phyloP scores from a whole-genome alignment of 2,888 invertebrate genomes.

The Drosophila heteroneura region DNA sequence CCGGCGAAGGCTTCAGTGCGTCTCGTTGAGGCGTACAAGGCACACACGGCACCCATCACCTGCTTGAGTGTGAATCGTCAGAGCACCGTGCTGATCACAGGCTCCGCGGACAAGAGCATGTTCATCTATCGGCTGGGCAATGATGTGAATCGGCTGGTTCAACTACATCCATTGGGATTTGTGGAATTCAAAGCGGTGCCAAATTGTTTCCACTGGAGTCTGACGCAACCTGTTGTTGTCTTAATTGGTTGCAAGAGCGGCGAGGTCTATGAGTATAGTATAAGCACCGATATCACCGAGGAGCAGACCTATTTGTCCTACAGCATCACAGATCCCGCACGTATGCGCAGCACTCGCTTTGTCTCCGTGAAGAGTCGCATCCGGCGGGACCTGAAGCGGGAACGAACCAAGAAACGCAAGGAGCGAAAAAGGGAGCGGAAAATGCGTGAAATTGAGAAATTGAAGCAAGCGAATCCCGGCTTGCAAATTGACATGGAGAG shows the following conservation, averaged over 20 bases:
- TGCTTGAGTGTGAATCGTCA: conserved; percentile 87
- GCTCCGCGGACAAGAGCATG: conserved; percentile 89
- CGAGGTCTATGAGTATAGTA: conserved; percentile 86
- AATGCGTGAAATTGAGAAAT: conserved; percentile 87
- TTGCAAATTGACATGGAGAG: conserved; percentile 87
- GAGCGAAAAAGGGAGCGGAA: conserved; percentile 86
- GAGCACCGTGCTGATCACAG: conserved; percentile 88
- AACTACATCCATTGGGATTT: conserved; percentile 89
- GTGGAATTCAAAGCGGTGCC: conserved; percentile 88
- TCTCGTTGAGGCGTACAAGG: conserved; percentile 87
- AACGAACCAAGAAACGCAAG: conserved; percentile 86
- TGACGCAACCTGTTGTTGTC: conserved; percentile 76
- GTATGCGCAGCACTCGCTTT: conserved; percentile 85
- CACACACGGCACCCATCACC: conserved; percentile 89
- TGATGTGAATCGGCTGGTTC: conserved; percentile 84
- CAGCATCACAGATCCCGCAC: conserved; percentile 77
- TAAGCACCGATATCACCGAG: conserved; percentile 85
- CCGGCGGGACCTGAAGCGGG: conserved; percentile 87
- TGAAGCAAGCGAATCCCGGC: conserved; percentile 87
- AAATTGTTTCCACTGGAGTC: conserved; percentile 88
- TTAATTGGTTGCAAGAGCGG: conserved; percentile 87
- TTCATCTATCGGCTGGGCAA: conserved; percentile 88
- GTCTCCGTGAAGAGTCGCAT: conserved; percentile 88
- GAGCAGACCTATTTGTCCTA: conserved; percentile 84
- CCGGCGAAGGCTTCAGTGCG: conserved; percentile 47